Evolutionary conservation across 1,140 invertebrate genomes (phyloP), one percentile per base, ranked within the genome.

Genomic region (Drosophila triauraria): DNA sequence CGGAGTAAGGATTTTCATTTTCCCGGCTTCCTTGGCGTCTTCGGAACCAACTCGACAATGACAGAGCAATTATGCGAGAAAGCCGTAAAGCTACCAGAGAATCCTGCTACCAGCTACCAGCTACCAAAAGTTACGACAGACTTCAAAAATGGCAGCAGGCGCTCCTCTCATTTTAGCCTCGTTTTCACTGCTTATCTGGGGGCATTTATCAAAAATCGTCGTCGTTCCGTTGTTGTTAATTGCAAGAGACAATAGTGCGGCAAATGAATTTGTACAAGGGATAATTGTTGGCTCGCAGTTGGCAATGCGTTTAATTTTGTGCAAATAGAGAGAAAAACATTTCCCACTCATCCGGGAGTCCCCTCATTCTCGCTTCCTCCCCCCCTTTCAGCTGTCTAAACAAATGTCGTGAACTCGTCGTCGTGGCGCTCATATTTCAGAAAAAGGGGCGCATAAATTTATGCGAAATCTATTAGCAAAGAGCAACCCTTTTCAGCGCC

Each of bases 381-480:
- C 15, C 15, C 20, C 43, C n/a, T 44, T 56, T 79, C 70, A 44
- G 56, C 67, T 81, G 75, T 81, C 84, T 75, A 88, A 88, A 91
- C 84, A 88, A 88, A 88, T 88, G 84, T 88, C 84, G 75, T 90
- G 85, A 88, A 88, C 85, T 85, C 85, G 75, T 61, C 82, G 70
- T 63, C 65, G 70, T 47, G 69, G 53, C 15, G 53, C 65, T 88
- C 80, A 91, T 90, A 88, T 88, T 88, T 90, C 86, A 88, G 68
- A 68, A 88, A 90, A 88, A 85, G 75, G 83, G 83, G 84, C 83
- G 83, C 84, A 87, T 87, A 88, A 88, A 88, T 88, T 88, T 88
- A 84, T 88, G 78, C 85, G 78, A 79, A 88, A 88, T 88, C 84
- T 88, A 88, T 88, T 88, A 88, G 81, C 72, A 75, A 67, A 60